Conservation (phyloP, 2,113 vertebrate species). For the Marmota flaviventris region DNA sequence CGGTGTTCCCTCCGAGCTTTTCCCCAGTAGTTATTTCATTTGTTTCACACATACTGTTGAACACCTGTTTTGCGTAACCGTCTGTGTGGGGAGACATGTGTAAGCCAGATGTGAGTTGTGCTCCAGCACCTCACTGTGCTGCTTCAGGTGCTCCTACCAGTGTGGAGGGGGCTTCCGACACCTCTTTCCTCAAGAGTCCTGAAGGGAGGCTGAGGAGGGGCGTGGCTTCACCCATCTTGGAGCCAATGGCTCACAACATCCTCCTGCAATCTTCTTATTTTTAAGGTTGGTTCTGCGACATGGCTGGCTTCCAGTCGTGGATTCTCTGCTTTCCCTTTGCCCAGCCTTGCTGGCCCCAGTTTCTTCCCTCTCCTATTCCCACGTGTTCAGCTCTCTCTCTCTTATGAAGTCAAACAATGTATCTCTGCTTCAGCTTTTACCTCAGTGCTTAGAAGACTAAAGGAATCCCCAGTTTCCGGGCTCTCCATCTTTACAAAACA, state of each 20-base stretch:
- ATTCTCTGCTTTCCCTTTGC: neutral
- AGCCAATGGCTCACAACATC: neutral
- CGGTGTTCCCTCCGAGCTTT: neutral
- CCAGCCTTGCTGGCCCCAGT: neutral
- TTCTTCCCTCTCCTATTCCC: neutral
- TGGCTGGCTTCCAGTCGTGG: neutral
- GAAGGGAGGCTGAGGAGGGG: neutral
- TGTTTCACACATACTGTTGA: constrained; percentile 39
- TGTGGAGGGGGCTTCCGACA: neutral
- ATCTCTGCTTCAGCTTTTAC: neutral
- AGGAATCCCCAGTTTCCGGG: neutral
- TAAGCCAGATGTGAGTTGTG: constrained; percentile 34
- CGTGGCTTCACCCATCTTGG: neutral
- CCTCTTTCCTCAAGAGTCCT: neutral
- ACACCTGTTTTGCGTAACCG: constrained; percentile 67
- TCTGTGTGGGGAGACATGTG: neutral
- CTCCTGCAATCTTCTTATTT: constrained; percentile 16
- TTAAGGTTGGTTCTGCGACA: neutral
- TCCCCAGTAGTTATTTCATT: constrained; percentile 28
- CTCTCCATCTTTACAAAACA: neutral
- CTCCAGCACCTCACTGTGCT: neutral
- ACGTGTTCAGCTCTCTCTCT: neutral
- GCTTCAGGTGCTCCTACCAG: neutral
- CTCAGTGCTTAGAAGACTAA: neutral
- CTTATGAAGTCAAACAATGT: neutral